Evolutionary conservation across 1,140 invertebrate species (phyloP), one percentile per base, ranked within the genome.

Genomic region (Bombus polaris): DNA sequence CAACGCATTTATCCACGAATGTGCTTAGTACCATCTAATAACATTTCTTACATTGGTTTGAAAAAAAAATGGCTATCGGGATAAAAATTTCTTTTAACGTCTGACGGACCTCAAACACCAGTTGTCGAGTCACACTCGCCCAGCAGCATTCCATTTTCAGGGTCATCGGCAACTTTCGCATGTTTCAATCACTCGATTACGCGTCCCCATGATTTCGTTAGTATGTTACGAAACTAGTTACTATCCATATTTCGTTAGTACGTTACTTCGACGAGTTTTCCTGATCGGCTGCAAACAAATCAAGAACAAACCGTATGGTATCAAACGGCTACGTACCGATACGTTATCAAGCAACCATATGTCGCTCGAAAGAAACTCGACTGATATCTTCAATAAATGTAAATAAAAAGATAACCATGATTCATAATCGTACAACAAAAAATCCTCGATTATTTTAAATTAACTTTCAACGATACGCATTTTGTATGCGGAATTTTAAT

Each of bases 141-240:
- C 42, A 39, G 78, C 82, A 74, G 86, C 85, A 89, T 87, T 89
- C 78, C 73, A 82, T 28, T 6, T 68, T 79, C 86, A 85, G 80
- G 81, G 82, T 74, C 88, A 57, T 37, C 62, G 65, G 57, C 66
- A 35, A 57, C 37, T 59, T 87, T 70, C 18, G 35, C 68, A 15
- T n/a, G 71, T 72, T 88, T 83, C 85, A 71, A 81, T 66, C 39
- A 80, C 18, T 77, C 79, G 44, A 71, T 86, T 32, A n/a, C 59
- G 13, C 22, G 22, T 3, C 42, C 1, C n/a, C 15, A 12, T 37
- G 47, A 59, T 37, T 65, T 80, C 53, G 28, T 80, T 80, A 72
- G 47, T 22, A 53, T 53, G 18, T 22, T 53, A 53, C 47, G 47
- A 18, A 53, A 53, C 18, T 22, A 53, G 1, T 47, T 47, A 47